A percentile compares a stretch with the other conserved stretches of the same genome.
phyloP scores from a whole-genome alignment of 2,797 vertebrate species.

The Enteromius thamalakanensis region DNA sequence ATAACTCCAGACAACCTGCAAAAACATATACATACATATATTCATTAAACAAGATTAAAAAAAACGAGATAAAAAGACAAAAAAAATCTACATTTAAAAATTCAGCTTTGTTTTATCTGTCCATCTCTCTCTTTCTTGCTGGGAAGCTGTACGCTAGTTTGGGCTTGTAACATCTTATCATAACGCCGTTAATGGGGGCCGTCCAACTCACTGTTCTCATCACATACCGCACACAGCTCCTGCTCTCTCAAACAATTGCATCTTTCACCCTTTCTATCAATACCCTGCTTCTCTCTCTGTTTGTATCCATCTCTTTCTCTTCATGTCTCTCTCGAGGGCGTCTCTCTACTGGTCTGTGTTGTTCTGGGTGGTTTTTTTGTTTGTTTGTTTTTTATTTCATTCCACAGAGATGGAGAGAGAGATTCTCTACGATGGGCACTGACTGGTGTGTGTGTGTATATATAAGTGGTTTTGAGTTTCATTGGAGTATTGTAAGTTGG shows the following conservation, averaged over 20 bases:
- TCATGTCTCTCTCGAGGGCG: constrained; percentile 51
- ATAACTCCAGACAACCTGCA: constrained; percentile 67
- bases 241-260: constrained; percentile 31
- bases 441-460: constrained; percentile 68
- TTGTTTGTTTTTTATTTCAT: neutral
- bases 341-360: constrained; percentile 66
- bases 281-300: constrained; percentile 50
- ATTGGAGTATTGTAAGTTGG: constrained; percentile 51
- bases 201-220: constrained; percentile 33
- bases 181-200: constrained; percentile 29
- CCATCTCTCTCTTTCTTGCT: constrained; percentile 73
- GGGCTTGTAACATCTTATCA: constrained; percentile 16
- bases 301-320: constrained; percentile 52
- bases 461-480: constrained; percentile 58
- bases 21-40: constrained; percentile 66
- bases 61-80: constrained; percentile 67
- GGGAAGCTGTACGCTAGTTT: constrained; percentile 68
- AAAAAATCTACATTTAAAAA: constrained; percentile 71
- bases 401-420: constrained; percentile 56
- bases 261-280: constrained; percentile 37
- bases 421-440: constrained; percentile 56
- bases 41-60: constrained; percentile 62
- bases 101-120: constrained; percentile 71
- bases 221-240: constrained; percentile 36
- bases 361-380: constrained; percentile 28